Percentiles rank a stretch among this genome's conserved stretches.
Conservation (phyloP, 2,113 vertebrate genomes). For the Alligator mississippiensis region DNA sequence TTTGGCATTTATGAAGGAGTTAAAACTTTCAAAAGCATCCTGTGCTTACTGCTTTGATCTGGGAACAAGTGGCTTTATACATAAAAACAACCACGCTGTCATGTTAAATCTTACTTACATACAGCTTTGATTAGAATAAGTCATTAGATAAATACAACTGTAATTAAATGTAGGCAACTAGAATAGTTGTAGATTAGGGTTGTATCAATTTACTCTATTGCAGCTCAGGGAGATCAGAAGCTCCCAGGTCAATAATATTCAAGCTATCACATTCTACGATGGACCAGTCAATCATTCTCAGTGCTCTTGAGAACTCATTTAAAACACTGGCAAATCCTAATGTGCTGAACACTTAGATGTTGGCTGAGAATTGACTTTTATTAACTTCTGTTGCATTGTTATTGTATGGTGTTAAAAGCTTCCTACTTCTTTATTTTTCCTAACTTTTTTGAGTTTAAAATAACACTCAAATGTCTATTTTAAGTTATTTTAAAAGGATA, state of each 20-base stretch:
- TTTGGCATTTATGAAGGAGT: background rate
- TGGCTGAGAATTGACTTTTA: background rate
- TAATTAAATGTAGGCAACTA: slow-evolving; percentile 25
- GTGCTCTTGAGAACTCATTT: background rate
- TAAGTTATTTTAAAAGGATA: background rate
- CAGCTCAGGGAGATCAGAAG: slow-evolving; percentile 23
- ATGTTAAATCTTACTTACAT: background rate
- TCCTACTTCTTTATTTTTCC: background rate
- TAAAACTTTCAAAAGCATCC: slow-evolving; percentile 26
- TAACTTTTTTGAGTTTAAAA: background rate
- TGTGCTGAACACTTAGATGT: background rate
- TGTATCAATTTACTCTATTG: slow-evolving; percentile 20
- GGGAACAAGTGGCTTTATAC: background rate
- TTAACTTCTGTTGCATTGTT: background rate
- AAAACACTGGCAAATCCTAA: background rate
- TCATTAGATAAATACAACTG: background rate
- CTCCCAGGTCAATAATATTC: background rate
- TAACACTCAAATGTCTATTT: background rate
- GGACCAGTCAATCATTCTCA: background rate
- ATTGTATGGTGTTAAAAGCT: background rate
- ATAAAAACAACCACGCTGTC: background rate
- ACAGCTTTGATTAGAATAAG: background rate
- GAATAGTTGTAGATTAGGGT: slow-evolving; percentile 28
- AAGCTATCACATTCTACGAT: fast-evolving
- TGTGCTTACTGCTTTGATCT: background rate